Conservation (phyloP, 2,113 vertebrate genomes). For the Marmota flaviventris region DNA sequence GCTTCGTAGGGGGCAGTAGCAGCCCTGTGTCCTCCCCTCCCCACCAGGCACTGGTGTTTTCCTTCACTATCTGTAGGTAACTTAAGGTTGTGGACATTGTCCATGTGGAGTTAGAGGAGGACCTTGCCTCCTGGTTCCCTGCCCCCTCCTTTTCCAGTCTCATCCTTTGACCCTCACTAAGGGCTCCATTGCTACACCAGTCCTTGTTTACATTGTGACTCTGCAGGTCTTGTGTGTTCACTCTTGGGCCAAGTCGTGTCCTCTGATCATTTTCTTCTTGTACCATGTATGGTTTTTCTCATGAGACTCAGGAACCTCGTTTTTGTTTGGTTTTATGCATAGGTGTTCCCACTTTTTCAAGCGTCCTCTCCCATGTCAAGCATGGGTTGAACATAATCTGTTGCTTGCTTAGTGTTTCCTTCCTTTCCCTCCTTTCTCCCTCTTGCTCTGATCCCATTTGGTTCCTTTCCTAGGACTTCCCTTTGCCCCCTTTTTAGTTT, state of each 20-base stretch:
- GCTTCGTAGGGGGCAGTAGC: accelerated
- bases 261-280: not conserved
- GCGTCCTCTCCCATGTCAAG: not conserved
- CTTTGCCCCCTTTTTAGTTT: not conserved
- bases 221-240: not conserved
- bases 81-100: not conserved
- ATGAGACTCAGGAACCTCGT: not conserved
- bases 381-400: not conserved
- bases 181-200: accelerated
- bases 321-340: not conserved
- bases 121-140: not conserved
- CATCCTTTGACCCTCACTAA: too few species aligned
- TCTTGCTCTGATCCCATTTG: not conserved
- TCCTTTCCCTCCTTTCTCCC: not conserved
- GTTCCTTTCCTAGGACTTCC: not conserved
- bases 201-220: not conserved
- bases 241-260: not conserved
- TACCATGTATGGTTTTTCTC: not conserved
- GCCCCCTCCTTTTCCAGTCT: not conserved
- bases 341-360: not conserved
- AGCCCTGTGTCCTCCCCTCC: not conserved
- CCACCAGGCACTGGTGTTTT: too few species aligned
- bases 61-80: not conserved
- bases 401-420: not conserved
- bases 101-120: not conserved